A percentile compares a stretch with the other conserved stretches of the same genome.
phyloP scores from a whole-genome alignment of 1,140 invertebrate species.

The Lethrus apterus region DNA sequence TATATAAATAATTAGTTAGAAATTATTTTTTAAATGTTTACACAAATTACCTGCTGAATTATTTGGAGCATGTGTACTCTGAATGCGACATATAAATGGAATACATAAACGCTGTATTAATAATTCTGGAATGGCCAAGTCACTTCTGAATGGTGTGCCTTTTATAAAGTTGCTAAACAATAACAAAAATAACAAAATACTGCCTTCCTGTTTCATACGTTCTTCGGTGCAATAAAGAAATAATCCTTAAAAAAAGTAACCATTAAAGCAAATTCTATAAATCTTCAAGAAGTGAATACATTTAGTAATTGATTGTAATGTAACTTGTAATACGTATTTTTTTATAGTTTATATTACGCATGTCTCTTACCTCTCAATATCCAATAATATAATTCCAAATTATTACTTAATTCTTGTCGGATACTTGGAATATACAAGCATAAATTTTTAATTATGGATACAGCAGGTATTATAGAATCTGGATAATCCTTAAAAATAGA shows the following conservation, averaged over 20 bases:
- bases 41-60: slow-evolving; percentile 35
- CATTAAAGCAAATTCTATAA: not conserved
- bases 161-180: slow-evolving; percentile 44
- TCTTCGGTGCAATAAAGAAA: slow-evolving; percentile 50
- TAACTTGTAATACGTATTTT: slow-evolving; percentile 1
- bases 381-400: slow-evolving; percentile 46
- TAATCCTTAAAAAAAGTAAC: slow-evolving; percentile 39
- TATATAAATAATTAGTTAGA: slow-evolving; percentile 27
- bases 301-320: slow-evolving; percentile 1
- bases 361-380: slow-evolving; percentile 56
- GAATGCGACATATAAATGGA: slow-evolving; percentile 40
- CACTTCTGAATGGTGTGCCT: slow-evolving; percentile 33
- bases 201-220: slow-evolving; percentile 41
- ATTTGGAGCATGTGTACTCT: slow-evolving; percentile 2
- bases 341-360: slow-evolving; percentile 4
- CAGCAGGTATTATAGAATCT: slow-evolving; percentile 55
- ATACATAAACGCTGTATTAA: slow-evolving; percentile 40
- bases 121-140: slow-evolving; percentile 46
- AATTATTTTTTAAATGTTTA: not conserved
- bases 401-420: slow-evolving; percentile 47
- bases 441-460: slow-evolving; percentile 53
- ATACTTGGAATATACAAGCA: slow-evolving; percentile 42
- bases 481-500: slow-evolving; percentile 55
- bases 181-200: slow-evolving; percentile 44
- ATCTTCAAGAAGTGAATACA: slow-evolving; percentile 3